Percentiles rank a stretch among this genome's conserved stretches.
Evolutionary conservation across 1,140 invertebrate species (phyloP).

Genomic region (Bombus superbus): DNA sequence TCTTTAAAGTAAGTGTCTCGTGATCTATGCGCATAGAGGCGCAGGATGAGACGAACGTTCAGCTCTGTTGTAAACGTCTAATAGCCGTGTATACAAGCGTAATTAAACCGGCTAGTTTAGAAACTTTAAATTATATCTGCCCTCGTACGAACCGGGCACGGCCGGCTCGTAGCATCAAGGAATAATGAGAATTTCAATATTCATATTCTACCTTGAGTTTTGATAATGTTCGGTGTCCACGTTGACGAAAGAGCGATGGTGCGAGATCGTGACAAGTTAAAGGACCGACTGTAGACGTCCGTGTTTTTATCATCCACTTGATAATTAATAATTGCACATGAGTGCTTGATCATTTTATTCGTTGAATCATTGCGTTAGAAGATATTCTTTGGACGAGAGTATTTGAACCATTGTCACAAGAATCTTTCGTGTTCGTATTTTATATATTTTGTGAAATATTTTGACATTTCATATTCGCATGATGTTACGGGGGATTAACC

Average conservation of each 20-base stretch:
- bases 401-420: no score
- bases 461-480: no score
- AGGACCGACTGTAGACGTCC: neutral
- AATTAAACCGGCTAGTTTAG: slow-evolving; percentile 77
- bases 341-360: no score
- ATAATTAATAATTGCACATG: no score
- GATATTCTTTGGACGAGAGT: no score
- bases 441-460: no score
- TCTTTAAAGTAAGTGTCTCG: neutral
- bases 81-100: slow-evolving; percentile 74
- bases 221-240: neutral
- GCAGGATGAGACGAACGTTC: neutral
- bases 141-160: slow-evolving; percentile 54
- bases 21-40: neutral
- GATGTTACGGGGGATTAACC: no score
- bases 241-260: slow-evolving; percentile 6
- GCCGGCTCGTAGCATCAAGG: slow-evolving; percentile 59
- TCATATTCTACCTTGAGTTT: slow-evolving; percentile 70
- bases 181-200: slow-evolving; percentile 82
- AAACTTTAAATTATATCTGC: slow-evolving; percentile 80
- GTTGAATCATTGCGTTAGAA: no score
- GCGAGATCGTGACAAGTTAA: neutral
- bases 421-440: no score
- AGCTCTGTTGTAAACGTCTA: slow-evolving; percentile 58
- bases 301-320: neutral